A percentile compares a stretch with the other conserved stretches of the same genome.
Conservation (phyloP, 2,888 invertebrate species). For the Reticulitermes lucifugus region DNA sequence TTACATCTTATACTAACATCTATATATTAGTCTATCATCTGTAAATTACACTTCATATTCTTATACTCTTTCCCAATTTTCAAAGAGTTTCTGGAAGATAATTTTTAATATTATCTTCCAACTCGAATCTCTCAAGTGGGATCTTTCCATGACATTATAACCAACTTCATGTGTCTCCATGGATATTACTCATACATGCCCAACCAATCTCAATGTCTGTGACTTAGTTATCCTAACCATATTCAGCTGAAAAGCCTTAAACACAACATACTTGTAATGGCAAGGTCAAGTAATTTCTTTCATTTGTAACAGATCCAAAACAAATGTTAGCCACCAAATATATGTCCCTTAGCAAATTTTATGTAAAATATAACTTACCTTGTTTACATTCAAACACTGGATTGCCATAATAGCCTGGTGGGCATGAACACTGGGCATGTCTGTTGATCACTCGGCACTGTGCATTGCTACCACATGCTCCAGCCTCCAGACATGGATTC, state of each 20-base stretch:
- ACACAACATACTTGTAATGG: too few relatives aligned
- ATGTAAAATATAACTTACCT: constrained; percentile 59
- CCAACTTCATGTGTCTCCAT: too few relatives aligned
- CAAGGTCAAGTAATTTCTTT: too few relatives aligned
- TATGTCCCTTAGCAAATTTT: background rate
- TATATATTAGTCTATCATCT: too few relatives aligned
- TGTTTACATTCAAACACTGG: constrained; percentile 76
- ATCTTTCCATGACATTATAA: too few relatives aligned
- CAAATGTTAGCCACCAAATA: background rate
- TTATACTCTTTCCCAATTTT: too few relatives aligned
- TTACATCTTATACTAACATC: too few relatives aligned
- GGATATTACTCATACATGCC: too few relatives aligned
- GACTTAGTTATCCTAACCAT: background rate
- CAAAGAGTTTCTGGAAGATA: too few relatives aligned
- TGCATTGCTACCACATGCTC: constrained; percentile 85
- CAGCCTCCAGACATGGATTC: constrained; percentile 82
- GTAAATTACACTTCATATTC: too few relatives aligned
- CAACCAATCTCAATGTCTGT: background rate
- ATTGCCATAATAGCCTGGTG: constrained; percentile 79
- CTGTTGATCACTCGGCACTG: constrained; percentile 84
- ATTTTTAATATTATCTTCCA: too few relatives aligned
- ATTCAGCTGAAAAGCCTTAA: background rate
- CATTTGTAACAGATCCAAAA: background rate
- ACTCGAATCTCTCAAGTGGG: too few relatives aligned
- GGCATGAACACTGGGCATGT: constrained; percentile 81